Evolutionary conservation across 92 coral and sea anemone species (phyloP).

Genomic region (Virgularia gustaviana): DNA sequence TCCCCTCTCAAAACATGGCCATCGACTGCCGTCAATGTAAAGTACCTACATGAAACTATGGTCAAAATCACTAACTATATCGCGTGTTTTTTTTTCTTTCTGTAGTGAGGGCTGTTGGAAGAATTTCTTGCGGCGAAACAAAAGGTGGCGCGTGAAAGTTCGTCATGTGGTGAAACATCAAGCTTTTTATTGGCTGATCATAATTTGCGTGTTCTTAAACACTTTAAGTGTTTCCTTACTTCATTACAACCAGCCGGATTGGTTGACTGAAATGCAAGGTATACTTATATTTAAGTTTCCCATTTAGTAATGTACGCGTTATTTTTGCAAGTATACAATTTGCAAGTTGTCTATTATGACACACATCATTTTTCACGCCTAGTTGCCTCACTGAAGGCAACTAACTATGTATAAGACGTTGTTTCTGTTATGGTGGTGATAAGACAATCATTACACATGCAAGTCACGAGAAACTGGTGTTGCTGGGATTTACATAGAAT

Average conservation of each 20-base stretch:
- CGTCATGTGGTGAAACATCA: conserved; percentile 94
- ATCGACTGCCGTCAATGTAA: too few relatives aligned
- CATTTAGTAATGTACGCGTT: not conserved
- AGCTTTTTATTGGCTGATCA: conserved; percentile 91
- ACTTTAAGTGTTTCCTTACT: conserved; percentile 81
- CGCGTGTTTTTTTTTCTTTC: not conserved
- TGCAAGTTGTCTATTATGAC: too few relatives aligned
- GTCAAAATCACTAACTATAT: not conserved
- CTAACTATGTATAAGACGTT: too few relatives aligned
- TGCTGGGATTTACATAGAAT: too few relatives aligned
- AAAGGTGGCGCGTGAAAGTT: conserved; percentile 88
- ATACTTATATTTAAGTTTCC: too few relatives aligned
- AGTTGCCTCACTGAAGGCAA: too few relatives aligned
- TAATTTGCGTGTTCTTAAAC: conserved; percentile 89
- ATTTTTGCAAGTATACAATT: not conserved
- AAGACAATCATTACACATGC: too few relatives aligned
- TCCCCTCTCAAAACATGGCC: too few relatives aligned
- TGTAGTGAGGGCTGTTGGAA: conserved; percentile 73
- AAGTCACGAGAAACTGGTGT: too few relatives aligned
- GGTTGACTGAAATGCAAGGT: conserved; percentile 94
- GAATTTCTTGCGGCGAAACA: conserved; percentile 69
- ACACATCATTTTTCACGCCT: too few relatives aligned
- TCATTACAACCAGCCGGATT: conserved; percentile 74
- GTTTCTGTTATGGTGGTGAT: too few relatives aligned
- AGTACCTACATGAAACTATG: conserved; percentile 3